Base-by-base conservation (phyloP, 2,888 invertebrate genomes). In the Neocrepidodera transversa region DNA sequence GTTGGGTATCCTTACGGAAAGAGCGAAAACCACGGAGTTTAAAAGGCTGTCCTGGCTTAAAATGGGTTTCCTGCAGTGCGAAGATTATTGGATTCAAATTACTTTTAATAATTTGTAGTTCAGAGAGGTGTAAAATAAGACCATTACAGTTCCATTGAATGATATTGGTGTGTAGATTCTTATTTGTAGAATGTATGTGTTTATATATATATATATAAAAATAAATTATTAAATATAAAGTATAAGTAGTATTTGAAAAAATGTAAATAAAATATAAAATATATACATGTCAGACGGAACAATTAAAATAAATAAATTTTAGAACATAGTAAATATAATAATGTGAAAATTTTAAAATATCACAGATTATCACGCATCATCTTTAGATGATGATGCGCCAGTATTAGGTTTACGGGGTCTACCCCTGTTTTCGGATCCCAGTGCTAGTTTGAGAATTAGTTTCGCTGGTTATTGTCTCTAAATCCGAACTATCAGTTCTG, bases 81-180 rank as follows among this genome's bases (percentile, higher is more conserved):
- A 16, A 5, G 7, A 23, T 23, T 5, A 23, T 23, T 5, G 23
- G 23, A 23, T 23, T 7, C 3, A 23, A 3, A 5, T 23, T 23
- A 23, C 7, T 23, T 23, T 23, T 23, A 23, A 23, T 23, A 5
- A 23, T 3, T 42, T 42, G 42, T 16, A 17, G 20, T 11, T 42
- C 18, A 20, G 42, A 16, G n/a, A 42, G 17, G 11, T 42, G 17
- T 42, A 14, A 3, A n/a, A n/a, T 14, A 10, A 42, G 17, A 6
- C 42, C 42, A 42, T 42, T 42, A 16, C 16, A 42, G 16, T 42
- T 42, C 42, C 42, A 42, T 42, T 42, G 42, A 1, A 42, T 5
- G 13, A 42, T 42, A 6, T 17, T 42, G 8, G 14, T 17, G n/a
- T n/a, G n/a, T n/a, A n/a, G n/a, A 11, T 1, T 1, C 18, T 16